These are phyloP conservation scores for Magallana ariakensis DNA, from an alignment of 1,140 invertebrate genomes.

Conservation along the genomic window DNA sequence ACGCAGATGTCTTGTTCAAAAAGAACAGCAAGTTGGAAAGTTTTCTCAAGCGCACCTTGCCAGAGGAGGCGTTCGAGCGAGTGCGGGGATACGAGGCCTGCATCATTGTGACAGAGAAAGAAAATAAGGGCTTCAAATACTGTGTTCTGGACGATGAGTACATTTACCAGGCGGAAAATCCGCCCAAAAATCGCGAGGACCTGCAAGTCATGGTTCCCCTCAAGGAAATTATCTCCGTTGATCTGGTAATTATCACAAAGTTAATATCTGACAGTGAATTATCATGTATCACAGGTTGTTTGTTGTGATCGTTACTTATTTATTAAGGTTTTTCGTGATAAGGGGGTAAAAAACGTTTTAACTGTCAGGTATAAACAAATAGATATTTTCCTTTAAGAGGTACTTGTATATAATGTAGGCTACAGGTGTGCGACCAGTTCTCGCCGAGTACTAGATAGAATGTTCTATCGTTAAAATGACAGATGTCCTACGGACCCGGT, in stretches of 20 bases:
- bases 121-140: conserved; percentile 78
- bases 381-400: too few species aligned
- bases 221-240: conserved; percentile 76
- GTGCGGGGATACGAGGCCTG: conserved; percentile 79
- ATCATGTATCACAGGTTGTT: too few species aligned
- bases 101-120: conserved; percentile 76
- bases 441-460: too few species aligned
- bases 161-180: conserved; percentile 78
- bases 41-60: conserved; percentile 74
- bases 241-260: conserved; percentile 70
- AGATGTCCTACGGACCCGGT: too few species aligned
- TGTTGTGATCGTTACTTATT: too few species aligned
- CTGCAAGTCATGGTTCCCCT: conserved; percentile 65
- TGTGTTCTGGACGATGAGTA: conserved; percentile 76
- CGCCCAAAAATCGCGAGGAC: conserved; percentile 73
- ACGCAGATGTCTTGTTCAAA: conserved; percentile 61
- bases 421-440: too few species aligned
- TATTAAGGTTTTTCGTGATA: too few species aligned
- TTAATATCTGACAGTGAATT: too few species aligned
- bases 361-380: too few species aligned
- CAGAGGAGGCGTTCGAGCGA: conserved; percentile 75
- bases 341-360: too few species aligned
- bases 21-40: conserved; percentile 77
- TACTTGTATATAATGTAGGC: too few species aligned
- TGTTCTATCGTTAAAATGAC: too few species aligned